These are phyloP conservation scores for Melopsittacus undulatus DNA, from an alignment of 2,797 vertebrate genomes.

Conservation along the genomic window DNA sequence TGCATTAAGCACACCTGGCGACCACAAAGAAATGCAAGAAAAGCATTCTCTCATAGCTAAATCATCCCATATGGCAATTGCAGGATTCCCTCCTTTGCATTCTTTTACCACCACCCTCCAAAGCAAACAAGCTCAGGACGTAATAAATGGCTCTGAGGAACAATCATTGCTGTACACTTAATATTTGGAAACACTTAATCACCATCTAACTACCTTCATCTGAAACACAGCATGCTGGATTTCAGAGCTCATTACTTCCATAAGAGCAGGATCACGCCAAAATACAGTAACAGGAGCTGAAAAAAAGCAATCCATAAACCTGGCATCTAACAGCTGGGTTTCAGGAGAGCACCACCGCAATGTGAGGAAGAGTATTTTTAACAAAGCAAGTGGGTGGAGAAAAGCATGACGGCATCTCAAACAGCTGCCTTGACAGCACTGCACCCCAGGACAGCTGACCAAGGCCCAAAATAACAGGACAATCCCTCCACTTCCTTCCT, in stretches of 20 bases:
- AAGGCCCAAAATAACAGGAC: neutral
- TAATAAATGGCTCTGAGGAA: neutral
- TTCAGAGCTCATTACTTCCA: neutral
- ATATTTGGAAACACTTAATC: neutral
- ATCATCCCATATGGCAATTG: neutral
- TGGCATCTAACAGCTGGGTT: neutral
- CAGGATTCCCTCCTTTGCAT: neutral
- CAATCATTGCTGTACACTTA: rapidly evolving
- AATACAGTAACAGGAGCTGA: neutral
- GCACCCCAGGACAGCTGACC: neutral
- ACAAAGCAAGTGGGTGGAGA: neutral
- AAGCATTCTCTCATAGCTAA: neutral
- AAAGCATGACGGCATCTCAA: slow-evolving; percentile 19
- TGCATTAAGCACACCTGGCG: neutral
- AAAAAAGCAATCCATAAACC: neutral
- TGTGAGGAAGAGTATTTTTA: neutral
- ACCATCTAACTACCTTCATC: neutral
- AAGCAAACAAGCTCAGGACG: neutral
- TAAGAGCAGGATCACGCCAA: neutral
- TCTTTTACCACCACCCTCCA: neutral
- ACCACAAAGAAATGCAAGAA: neutral
- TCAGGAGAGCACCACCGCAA: neutral
- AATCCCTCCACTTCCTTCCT: neutral
- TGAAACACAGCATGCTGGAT: neutral
- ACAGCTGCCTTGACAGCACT: neutral